A percentile compares a stretch with the other conserved stretches of the same genome.
These are phyloP conservation scores for Irena cyanogastra DNA, from an alignment of 2,113 vertebrate species.

Conservation along the genomic window DNA sequence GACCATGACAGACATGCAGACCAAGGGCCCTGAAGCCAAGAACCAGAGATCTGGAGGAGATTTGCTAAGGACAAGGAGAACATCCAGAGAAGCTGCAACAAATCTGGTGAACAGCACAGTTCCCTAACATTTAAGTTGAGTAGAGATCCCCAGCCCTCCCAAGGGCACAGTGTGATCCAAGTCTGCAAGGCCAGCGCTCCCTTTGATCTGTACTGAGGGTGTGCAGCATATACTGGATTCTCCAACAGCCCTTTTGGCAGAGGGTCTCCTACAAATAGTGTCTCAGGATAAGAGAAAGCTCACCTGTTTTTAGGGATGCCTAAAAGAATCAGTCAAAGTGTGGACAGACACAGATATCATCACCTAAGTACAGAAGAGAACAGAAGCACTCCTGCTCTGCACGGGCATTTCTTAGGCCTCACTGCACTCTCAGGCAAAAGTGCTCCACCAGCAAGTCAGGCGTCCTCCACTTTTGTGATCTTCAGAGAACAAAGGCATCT, in stretches of 20 bases:
- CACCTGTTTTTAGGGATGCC: not conserved
- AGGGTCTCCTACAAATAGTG: not conserved
- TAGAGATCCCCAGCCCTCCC: not conserved
- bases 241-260: not conserved
- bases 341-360: not conserved
- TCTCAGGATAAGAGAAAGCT: not conserved
- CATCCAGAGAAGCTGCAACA: not conserved
- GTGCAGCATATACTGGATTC: not conserved
- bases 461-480: not conserved
- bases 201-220: not conserved
- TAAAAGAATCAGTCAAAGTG: not conserved
- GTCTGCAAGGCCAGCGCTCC: not conserved
- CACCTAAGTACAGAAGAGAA: not conserved
- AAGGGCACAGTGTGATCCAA: not conserved
- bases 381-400: not conserved
- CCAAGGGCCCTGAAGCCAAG: not conserved
- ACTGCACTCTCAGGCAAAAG: not conserved
- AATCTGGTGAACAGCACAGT: fast-evolving
- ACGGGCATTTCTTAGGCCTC: fast-evolving
- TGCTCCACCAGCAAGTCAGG: not conserved
- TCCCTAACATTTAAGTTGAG: not conserved
- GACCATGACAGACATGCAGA: not conserved
- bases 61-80: not conserved
- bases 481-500: not conserved
- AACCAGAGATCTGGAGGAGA: not conserved